Base-by-base conservation (phyloP, 2,888 invertebrate genomes). In the Heliconius cydno region DNA sequence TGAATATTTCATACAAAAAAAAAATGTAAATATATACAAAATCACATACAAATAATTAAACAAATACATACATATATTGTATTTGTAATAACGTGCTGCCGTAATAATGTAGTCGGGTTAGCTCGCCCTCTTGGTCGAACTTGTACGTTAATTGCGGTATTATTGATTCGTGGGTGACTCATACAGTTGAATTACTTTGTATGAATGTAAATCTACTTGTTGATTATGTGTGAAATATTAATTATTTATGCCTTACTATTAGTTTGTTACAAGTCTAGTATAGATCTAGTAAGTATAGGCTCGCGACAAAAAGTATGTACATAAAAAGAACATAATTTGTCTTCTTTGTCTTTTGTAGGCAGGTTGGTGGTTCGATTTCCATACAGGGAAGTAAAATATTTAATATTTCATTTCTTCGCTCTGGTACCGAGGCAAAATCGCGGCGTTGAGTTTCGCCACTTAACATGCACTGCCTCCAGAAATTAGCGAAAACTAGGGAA, bases 81-180 rank as follows among this genome's bases (percentile, higher is more conserved):
- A 30, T 19, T 34, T 52, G 13, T 57, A 73, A 73, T 60, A 60
- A 34, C 3, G n/a, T 34, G 22, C n/a, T n/a, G 34, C 34, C 34
- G 15, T 70, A 41, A 15, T 25, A 41, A 25, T 34, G 41, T 77
- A 41, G 28, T 25, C 66, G 41, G 66, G 52, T 52, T 66, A 60
- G 66, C 28, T 52, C 10, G 76, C 22, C 66, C 73, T 57, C n/a
- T 76, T 78, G 34, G 57, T 60, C 25, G 25, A 57, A 60, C 65
- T 77, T 70, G 74, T 81, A 66, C 52, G 77, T 70, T 79, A 79
- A 81, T 77, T 79, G 77, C 70, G 75, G 79, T 79, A 75, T 66
- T 81, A 81, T 81, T 57, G 81, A 81, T 81, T 76, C 68, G 60
- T 60, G 65, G 22, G 34, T 76, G 81, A 76, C 70, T 77, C 73